Evolutionary conservation across 2,888 invertebrate species (phyloP).

Genomic region (Fissipunctia ypsillon): DNA sequence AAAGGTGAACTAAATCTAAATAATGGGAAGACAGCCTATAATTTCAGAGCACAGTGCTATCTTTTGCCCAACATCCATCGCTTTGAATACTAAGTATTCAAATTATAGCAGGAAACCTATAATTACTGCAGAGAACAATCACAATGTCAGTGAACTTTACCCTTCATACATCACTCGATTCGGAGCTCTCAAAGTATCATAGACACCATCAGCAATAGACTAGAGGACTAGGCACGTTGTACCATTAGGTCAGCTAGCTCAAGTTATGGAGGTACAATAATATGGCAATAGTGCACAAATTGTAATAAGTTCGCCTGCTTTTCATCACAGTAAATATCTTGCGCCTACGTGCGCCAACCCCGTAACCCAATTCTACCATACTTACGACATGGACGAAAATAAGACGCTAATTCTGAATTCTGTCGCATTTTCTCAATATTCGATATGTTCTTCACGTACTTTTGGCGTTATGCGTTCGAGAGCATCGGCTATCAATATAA

Average conservation of each 20-base stretch:
- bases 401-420: slow-evolving; percentile 37
- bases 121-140: slow-evolving; percentile 16
- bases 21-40: slow-evolving; percentile 16
- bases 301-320: slow-evolving; percentile 43
- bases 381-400: slow-evolving; percentile 33
- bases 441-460: slow-evolving; percentile 27
- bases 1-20: slow-evolving; percentile 33
- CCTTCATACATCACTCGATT: slow-evolving; percentile 12
- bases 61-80: neutral
- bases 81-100: slow-evolving; percentile 11
- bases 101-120: slow-evolving; percentile 10
- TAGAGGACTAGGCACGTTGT: neutral
- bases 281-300: slow-evolving; percentile 21
- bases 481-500: slow-evolving; percentile 10
- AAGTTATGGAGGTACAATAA: slow-evolving; percentile 10
- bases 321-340: no score
- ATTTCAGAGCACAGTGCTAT: slow-evolving; percentile 16
- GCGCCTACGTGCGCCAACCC: slow-evolving; percentile 47
- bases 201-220: neutral
- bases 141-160: slow-evolving; percentile 4
- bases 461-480: slow-evolving; percentile 4
- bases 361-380: slow-evolving; percentile 50
- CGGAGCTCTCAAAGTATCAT: neutral
- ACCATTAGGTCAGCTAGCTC: neutral
- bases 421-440: slow-evolving; percentile 26